phyloP scores from a whole-genome alignment of 2,888 invertebrate species.

The Sympetrum striolatum region DNA sequence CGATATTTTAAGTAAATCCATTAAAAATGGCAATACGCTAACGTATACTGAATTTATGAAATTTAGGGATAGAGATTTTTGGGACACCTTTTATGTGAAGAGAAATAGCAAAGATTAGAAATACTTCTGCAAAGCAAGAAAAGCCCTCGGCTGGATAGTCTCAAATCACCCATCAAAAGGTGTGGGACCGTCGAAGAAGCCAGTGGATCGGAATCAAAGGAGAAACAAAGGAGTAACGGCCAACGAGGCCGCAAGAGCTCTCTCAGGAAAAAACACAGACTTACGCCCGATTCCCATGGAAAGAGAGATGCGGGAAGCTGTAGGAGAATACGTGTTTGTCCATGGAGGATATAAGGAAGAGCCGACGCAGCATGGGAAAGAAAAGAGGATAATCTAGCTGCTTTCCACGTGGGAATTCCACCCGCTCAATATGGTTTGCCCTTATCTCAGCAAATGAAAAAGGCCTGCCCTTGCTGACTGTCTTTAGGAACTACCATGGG shows the following conservation, averaged over 20 bases:
- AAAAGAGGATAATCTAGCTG: background rate
- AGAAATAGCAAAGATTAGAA: too few relatives aligned
- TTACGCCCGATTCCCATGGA: background rate
- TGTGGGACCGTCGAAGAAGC: too few relatives aligned
- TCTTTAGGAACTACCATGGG: background rate
- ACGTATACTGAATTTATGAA: too few relatives aligned
- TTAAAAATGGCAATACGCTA: too few relatives aligned
- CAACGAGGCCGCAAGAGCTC: background rate
- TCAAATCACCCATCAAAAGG: too few relatives aligned
- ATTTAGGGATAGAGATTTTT: too few relatives aligned
- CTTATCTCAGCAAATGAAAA: conserved; percentile 36
- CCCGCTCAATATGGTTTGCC: background rate
- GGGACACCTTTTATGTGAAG: too few relatives aligned
- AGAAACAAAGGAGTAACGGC: too few relatives aligned
- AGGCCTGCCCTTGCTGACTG: background rate
- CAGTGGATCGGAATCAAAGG: too few relatives aligned
- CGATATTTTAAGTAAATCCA: too few relatives aligned
- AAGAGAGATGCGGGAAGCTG: background rate
- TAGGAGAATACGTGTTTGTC: background rate
- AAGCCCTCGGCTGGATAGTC: too few relatives aligned
- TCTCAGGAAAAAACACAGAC: background rate
- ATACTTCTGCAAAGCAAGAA: too few relatives aligned
- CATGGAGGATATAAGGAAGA: background rate
- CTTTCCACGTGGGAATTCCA: background rate
- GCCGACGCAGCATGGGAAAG: background rate